Base-by-base conservation (phyloP, 2,888 invertebrate genomes). In the Drosophila incognita region DNA sequence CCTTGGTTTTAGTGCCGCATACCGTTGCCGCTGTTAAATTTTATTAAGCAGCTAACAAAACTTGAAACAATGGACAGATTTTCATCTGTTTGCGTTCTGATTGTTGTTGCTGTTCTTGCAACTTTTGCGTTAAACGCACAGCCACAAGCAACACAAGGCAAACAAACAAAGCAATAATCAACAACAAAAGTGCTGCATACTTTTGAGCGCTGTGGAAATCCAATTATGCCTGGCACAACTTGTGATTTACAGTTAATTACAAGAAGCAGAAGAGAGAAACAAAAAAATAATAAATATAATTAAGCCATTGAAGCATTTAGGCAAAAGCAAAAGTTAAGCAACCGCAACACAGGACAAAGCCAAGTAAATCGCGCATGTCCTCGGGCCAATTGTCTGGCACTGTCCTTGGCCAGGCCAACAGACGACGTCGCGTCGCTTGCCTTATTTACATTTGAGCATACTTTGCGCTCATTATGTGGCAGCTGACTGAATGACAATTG, bases 11-110 rank as follows among this genome's bases (percentile, higher is more conserved):
- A 75, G 71, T 67, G 69, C 72, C 56, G 56, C 69, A 54, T 67
- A 69, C 68, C 74, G 64, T 57, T 72, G 75, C 64, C 65, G 79
- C 89, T 81, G 75, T 88, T 88, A 88, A 90, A 86, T 90, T 86
- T 83, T 76, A 83, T 79, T 72, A 76, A 81, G 75, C 79, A 65
- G 76, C 71, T 68, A 70, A 74, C 63, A 65, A 75, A 77, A 81
- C 58, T 77, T 73, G 59, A 63, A 64, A 82, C 73, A 81, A 69
- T 76, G 64, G 70, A 83, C 81, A 78, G 78, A 83, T 76, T 76
- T 68, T 42, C 69, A 67, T 35, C 33, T 56, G 53, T 62, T 80
- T 69, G 52, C 53, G 53, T 38, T 56, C 42, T 52, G 54, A 38
- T 27, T 27, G 18, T 49, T 49, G 36, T 56, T 27, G 27, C 15